Base-by-base conservation (phyloP, 2,888 invertebrate species). In the Dolichomitus sp. region DNA sequence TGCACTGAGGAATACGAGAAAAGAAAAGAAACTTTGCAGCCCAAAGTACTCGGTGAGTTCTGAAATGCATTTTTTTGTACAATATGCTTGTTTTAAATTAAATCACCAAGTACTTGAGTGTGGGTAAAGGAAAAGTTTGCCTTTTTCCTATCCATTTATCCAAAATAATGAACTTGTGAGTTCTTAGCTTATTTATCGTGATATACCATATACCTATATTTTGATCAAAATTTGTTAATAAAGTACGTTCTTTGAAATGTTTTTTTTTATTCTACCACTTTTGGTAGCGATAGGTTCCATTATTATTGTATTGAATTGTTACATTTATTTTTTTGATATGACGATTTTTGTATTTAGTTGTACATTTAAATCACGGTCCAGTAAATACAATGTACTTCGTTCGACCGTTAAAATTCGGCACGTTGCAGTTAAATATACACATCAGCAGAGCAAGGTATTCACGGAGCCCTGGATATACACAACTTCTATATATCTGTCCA, bases 11-110 rank as follows among this genome's bases (percentile, higher is more conserved):
- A 23, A 54, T 17, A 14, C 42, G 30, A 61, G 19, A 54, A 23
- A 65, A 52, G 17, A 37, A 66, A 50, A 69, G 66, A 19, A 61
- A 54, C 37, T 65, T 37, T 45, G 66, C 48, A 40, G 59, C 68
- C 45, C 50, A 37, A 23, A 2, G 23, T 45, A 40, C 37, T 27
- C 1, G 45, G n/a, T 54, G 40, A 57, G 52, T 52, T 52, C 19
- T 52, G 0, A 19, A 23, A 9, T 52, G 23, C 52, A 23, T 19
- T 52, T 65, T 52, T 40, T 57, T 48, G 69, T 6, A 45, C 5
- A 45, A 45, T 45, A 45, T 45, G 9, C n/a, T 12, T 11, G 45
- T 45, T 45, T n/a, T 45, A 5, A 1, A 45, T 14, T 3, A 45
- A n/a, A 3, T 65, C 27, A n/a, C 12, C 12, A 9, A 23, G 27